Conservation (phyloP, 2,888 invertebrate species). For the Cerastis rubricosa region DNA sequence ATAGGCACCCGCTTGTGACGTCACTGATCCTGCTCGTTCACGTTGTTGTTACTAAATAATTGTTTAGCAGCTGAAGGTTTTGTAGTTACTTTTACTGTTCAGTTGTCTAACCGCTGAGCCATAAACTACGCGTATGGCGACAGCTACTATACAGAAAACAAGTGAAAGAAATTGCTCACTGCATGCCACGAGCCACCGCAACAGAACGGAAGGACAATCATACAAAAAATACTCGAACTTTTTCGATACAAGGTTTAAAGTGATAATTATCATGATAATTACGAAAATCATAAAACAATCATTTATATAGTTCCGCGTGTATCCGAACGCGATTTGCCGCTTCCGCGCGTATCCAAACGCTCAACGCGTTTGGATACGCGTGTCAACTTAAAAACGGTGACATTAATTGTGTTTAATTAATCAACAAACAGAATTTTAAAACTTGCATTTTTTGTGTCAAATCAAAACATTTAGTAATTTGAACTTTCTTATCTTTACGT, state of each 20-base stretch:
- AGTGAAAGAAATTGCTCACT: background rate
- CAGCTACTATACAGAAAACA: background rate
- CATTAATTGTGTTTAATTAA: no score
- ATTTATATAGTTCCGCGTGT: background rate
- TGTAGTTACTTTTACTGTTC: background rate
- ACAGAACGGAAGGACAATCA: background rate
- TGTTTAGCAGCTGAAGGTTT: background rate
- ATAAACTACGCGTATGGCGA: background rate
- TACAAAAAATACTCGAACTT: background rate
- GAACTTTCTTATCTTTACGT: no score
- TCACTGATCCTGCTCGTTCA: constrained; percentile 35
- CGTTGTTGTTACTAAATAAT: background rate
- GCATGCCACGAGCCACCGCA: background rate
- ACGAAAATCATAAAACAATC: no score
- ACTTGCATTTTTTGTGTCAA: no score
- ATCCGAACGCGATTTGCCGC: background rate
- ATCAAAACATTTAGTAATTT: no score
- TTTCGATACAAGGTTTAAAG: no score
- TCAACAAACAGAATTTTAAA: no score
- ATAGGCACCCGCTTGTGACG: constrained; percentile 55
- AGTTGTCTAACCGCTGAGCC: background rate
- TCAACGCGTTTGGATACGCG: no score
- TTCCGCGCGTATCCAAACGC: background rate
- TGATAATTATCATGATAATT: no score
- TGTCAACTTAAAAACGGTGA: background rate